Percentiles rank a stretch among this genome's conserved stretches.
phyloP scores from a whole-genome alignment of 2,888 invertebrate species.

The Torymus tubicola region DNA sequence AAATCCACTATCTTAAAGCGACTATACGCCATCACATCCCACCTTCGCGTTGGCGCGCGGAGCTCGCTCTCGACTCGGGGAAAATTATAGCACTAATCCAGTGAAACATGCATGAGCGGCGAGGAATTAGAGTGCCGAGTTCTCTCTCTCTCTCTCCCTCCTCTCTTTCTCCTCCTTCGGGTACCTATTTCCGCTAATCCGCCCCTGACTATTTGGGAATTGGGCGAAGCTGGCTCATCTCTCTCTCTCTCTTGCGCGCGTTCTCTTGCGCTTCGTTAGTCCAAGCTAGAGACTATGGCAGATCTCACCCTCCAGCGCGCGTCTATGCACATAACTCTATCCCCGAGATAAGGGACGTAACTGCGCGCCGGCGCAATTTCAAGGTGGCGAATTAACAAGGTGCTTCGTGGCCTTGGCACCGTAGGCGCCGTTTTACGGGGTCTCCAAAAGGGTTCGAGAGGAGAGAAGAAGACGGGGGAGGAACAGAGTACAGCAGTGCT shows the following conservation, averaged over 20 bases:
- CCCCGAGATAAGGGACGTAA: slow-evolving; percentile 58
- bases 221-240: slow-evolving; percentile 47
- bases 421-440: background rate
- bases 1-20: slow-evolving; percentile 16
- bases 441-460: background rate
- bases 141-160: slow-evolving; percentile 30
- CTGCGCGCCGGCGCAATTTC: slow-evolving; percentile 53
- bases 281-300: slow-evolving; percentile 6
- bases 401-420: slow-evolving; percentile 56
- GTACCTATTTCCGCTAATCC: slow-evolving; percentile 60
- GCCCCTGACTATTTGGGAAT: slow-evolving; percentile 59
- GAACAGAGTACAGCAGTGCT: too few species aligned
- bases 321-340: slow-evolving; percentile 7
- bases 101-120: slow-evolving; percentile 63
- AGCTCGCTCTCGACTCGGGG: slow-evolving; percentile 37
- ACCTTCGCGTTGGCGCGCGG: background rate
- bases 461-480: background rate
- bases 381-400: slow-evolving; percentile 62
- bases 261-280: slow-evolving; percentile 49
- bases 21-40: slow-evolving; percentile 21
- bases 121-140: slow-evolving; percentile 60
- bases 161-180: slow-evolving; percentile 32
- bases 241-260: slow-evolving; percentile 12
- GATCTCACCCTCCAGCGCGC: background rate
- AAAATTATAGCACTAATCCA: slow-evolving; percentile 65